Evolutionary conservation across 2,113 vertebrate species (phyloP).

Genomic region (Brachyistius frenatus): DNA sequence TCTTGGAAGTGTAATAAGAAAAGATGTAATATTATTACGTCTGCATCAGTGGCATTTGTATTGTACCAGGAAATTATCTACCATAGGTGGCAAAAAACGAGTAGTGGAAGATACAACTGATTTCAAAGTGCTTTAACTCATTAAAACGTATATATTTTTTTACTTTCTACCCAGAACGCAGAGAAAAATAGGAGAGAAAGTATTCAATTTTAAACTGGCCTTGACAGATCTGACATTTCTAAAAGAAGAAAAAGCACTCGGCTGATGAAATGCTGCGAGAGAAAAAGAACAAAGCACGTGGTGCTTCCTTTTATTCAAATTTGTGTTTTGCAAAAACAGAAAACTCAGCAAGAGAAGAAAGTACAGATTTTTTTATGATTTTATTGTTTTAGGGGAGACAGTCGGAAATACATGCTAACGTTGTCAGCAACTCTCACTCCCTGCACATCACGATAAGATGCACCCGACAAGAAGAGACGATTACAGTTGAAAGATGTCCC

Average conservation of each 20-base stretch:
- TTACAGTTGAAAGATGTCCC: not conserved
- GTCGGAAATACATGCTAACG: not conserved
- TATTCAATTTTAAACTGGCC: conserved; percentile 63
- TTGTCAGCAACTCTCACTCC: conserved; percentile 16
- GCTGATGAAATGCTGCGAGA: conserved; percentile 58
- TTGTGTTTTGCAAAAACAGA: conserved; percentile 37
- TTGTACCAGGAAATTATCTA: too few relatives aligned
- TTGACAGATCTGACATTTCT: conserved; percentile 69
- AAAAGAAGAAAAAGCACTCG: conserved; percentile 63
- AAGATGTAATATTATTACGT: not conserved
- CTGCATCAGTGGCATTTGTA: not conserved
- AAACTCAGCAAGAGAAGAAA: conserved; percentile 38
- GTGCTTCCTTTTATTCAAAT: conserved; percentile 36
- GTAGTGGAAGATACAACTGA: not conserved
- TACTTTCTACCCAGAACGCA: conserved; percentile 53
- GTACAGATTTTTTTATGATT: not conserved
- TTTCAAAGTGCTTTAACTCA: conserved; percentile 24
- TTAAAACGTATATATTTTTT: conserved; percentile 40
- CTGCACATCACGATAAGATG: conserved; percentile 1
- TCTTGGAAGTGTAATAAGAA: not conserved
- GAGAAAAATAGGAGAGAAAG: conserved; percentile 40
- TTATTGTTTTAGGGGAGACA: not conserved
- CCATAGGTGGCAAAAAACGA: too few relatives aligned
- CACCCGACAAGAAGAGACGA: conserved; percentile 12
- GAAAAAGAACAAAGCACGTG: conserved; percentile 30